These are phyloP conservation scores for Xylota segnis DNA, from an alignment of 2,888 invertebrate genomes.

Conservation along the genomic window DNA sequence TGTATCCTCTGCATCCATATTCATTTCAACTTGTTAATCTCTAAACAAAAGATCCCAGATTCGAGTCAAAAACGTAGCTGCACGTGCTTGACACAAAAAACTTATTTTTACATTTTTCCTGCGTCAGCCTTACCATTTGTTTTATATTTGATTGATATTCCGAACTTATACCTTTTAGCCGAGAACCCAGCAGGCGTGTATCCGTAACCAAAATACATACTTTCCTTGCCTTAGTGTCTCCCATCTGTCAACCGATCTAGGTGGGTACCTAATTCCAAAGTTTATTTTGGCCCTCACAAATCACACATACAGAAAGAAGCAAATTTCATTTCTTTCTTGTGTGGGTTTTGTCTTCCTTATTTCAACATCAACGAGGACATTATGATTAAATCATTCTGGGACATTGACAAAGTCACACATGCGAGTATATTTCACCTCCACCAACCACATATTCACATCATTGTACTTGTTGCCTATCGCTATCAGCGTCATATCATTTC, in stretches of 20 bases:
- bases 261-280: background rate
- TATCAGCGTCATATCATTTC: background rate
- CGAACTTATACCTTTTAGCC: background rate
- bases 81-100: background rate
- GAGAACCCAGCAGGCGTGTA: background rate
- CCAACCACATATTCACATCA: background rate
- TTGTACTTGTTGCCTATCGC: conserved; percentile 1
- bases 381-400: conserved; percentile 34
- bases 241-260: conserved; percentile 1
- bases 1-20: no score
- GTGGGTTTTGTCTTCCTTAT: background rate
- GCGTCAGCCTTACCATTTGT: background rate
- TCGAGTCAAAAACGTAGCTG: background rate
- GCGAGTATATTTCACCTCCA: background rate
- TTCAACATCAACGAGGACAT: conserved; percentile 22
- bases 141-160: conserved; percentile 9
- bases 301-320: background rate
- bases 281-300: background rate
- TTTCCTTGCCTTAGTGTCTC: background rate
- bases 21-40: background rate
- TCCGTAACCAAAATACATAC: background rate
- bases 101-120: background rate
- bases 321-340: background rate
- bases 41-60: background rate
- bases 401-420: conserved; percentile 29